Base-by-base conservation (phyloP, 2,113 vertebrate genomes). In the Clarias magur region DNA sequence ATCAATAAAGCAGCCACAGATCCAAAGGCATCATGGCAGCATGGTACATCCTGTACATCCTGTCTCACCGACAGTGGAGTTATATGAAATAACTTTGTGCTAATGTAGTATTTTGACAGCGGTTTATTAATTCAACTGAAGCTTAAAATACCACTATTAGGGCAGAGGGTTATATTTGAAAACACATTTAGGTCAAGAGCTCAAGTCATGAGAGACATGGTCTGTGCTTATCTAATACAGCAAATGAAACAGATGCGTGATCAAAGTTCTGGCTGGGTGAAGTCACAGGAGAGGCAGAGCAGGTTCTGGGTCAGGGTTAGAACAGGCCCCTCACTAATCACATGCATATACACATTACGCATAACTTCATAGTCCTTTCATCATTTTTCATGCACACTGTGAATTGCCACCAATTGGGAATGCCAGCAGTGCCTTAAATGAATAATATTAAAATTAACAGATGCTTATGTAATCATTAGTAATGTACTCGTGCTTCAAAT, bases 181-280 rank as follows among this genome's bases (percentile, higher is more conserved):
- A 89, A 85, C 88, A 87, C 85, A 89, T 87, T 87, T 89, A 78
- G 88, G 88, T 89, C 68, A 87, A 87, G 82, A 87, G 82, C 88
- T 87, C 88, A 87, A 73, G 67, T 87, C 82, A 34, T 42, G 48
- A 82, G 82, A 78, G 78, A 89, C 56, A 25, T 59, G 63, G 25
- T 73, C 67, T 87, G 59, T 59, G 78, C 65, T 84, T 72, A 87
- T 73, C 75, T 83, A 89, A 85, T 85, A 87, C 68, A 80, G 76
- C 85, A 87, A 76, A 75, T 82, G 78, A 82, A 89, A 89, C 85
- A 89, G 88, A 87, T 89, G 88, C 62, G 42, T 59, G 67, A 87
- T 89, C 88, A 89, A 89, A 89, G 86, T 87, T 89, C 67, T 87
- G 85, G 85, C 85, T 87, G 57, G 76, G 30, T 84, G 82, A 84